phyloP scores from a whole-genome alignment of 1,140 invertebrate genomes.

The Ceratina australensis region DNA sequence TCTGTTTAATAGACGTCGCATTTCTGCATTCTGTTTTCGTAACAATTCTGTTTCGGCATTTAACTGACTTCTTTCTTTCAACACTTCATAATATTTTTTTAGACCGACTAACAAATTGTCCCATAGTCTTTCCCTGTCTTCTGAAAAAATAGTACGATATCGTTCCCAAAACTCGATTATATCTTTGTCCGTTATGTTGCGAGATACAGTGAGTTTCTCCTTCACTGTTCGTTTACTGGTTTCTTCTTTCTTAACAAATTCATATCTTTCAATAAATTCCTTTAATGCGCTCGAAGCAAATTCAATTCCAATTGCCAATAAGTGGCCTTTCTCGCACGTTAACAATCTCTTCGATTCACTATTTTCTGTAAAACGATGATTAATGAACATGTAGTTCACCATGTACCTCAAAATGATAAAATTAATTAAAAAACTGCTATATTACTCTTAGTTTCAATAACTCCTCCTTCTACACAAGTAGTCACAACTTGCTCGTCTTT shows the following conservation, averaged over 20 bases:
- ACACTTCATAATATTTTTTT: conserved; percentile 80
- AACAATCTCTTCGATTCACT: conserved; percentile 37
- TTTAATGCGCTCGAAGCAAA: conserved; percentile 79
- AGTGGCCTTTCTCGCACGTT: conserved; percentile 75
- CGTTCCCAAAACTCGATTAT: conserved; percentile 79
- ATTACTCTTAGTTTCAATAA: conserved; percentile 25
- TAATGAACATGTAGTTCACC: not conserved
- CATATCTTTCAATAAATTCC: conserved; percentile 78
- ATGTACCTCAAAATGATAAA: not conserved
- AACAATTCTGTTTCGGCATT: conserved; percentile 77
- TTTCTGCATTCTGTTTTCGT: conserved; percentile 80
- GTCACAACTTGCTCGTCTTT: conserved; percentile 8
- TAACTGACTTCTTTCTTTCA: conserved; percentile 80
- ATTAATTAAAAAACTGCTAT: not conserved
- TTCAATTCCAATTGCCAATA: conserved; percentile 81
- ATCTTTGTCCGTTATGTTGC: conserved; percentile 77
- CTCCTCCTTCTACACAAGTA: conserved; percentile 29
- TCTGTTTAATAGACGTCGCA: conserved; percentile 77
- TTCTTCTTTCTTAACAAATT: conserved; percentile 69
- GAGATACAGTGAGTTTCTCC: conserved; percentile 74
- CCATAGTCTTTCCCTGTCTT: conserved; percentile 79
- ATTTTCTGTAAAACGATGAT: conserved; percentile 26
- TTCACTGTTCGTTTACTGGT: conserved; percentile 57
- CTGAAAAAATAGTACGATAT: conserved; percentile 76
- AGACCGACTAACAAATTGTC: conserved; percentile 79